Evolutionary conservation across 37 sponge, comb jelly and placozoan species (phyloP), one percentile per base, ranked within the genome.

Genomic region (Geodia barretti): DNA sequence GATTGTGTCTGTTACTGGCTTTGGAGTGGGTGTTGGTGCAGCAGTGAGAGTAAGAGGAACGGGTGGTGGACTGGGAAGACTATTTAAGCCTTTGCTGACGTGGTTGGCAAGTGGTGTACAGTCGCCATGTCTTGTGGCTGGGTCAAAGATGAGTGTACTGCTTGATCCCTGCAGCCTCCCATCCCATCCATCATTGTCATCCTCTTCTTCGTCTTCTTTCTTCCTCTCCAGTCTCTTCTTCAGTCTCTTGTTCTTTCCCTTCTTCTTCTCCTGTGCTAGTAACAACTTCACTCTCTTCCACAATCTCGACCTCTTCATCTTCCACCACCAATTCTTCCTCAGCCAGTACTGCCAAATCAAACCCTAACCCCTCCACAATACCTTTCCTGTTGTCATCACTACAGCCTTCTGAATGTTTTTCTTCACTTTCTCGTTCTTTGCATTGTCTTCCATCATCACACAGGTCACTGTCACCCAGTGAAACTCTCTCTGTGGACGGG

Each of bases 181-280:
- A 28, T 43, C 39, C 76, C 30, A 75, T 20, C 62, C 34, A 63
- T 11, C 77, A 59, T 7, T 26, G 32, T 63, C 21, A 32, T 17
- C 64, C 19, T 66, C 33, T 7, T 66, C 68, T 14, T 66, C 33
- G 17, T 34, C 77, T 35, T 76, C 62, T 41, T 4, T n/a, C 77
- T 31, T 9, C 60, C 28, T 26, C 39, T 42, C 28, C 76, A 3
- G 35, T n/a, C 33, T 60, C 21, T 20, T 66, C 68, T 47, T 43
- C 59, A 19, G 11, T 33, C 62, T n/a, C 39, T 42, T 43, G 62
- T 8, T 41, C 77, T 7, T 23, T 41, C 17, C 32, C 77, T 19
- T 60, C 47, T 24, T 26, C n/a, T n/a, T n/a, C n/a, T n/a, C n/a
- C n/a, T n/a, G n/a, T n/a, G 41, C 2, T 38, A 41, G 5, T 40